phyloP scores from a whole-genome alignment of 2,888 invertebrate genomes.

The Catocala sponsa region DNA sequence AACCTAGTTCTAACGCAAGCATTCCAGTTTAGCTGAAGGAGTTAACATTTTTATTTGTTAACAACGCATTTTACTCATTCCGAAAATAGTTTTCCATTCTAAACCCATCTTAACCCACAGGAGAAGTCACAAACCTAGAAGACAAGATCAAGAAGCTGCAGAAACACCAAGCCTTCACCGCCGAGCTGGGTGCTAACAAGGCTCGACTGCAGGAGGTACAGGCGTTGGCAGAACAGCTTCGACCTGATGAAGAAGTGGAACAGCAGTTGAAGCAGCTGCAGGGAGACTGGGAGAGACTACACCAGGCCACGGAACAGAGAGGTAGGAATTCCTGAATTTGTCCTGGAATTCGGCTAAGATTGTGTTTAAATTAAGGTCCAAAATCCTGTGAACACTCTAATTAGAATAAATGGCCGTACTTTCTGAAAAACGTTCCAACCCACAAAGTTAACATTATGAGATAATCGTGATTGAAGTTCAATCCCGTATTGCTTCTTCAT shows the following conservation, averaged over 20 bases:
- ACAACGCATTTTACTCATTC: too few relatives aligned
- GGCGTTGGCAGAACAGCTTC: conserved; percentile 92
- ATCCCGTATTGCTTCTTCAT: too few relatives aligned
- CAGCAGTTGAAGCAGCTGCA: conserved; percentile 92
- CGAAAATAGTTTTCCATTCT: not conserved
- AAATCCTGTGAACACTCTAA: too few relatives aligned
- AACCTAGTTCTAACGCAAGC: too few relatives aligned
- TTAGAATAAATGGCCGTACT: too few relatives aligned
- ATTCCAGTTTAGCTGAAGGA: too few relatives aligned
- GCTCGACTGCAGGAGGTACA: conserved; percentile 95
- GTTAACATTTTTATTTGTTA: too few relatives aligned
- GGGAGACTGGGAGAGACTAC: conserved; percentile 92
- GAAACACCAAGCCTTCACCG: conserved; percentile 98
- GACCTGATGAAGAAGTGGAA: conserved; percentile 90
- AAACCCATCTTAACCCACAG: conserved; percentile 46
- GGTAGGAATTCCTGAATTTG: conserved; percentile 54
- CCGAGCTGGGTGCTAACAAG: conserved; percentile 96
- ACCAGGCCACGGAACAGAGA: conserved; percentile 89
- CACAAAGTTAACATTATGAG: too few relatives aligned
- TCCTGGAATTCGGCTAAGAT: too few relatives aligned
- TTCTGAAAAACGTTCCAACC: too few relatives aligned
- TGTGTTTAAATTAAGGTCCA: too few relatives aligned
- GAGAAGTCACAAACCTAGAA: conserved; percentile 94
- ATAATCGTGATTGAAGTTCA: too few relatives aligned
- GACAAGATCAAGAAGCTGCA: conserved; percentile 98